phyloP scores from a whole-genome alignment of 2,797 vertebrate genomes.

The Danio tinwini region DNA sequence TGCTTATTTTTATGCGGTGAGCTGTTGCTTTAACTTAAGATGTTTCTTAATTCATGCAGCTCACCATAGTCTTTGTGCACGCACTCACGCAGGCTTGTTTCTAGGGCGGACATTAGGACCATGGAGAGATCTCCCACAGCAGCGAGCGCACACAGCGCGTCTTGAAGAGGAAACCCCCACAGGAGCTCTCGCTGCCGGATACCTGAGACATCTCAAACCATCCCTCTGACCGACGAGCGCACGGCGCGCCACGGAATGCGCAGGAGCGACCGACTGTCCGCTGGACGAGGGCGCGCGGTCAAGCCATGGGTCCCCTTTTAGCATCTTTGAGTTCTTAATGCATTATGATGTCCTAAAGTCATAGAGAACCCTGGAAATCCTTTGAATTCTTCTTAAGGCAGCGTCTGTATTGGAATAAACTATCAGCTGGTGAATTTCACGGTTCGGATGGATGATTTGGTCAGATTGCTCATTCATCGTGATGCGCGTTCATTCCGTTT shows the following conservation, averaged over 20 bases:
- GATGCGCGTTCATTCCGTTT: constrained; percentile 47
- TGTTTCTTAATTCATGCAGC: constrained; percentile 26
- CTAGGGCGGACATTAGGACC: constrained; percentile 50
- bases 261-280: constrained; percentile 39
- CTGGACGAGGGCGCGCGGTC: constrained; percentile 40
- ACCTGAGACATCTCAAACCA: constrained; percentile 55
- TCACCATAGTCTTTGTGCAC: constrained; percentile 5
- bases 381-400: constrained; percentile 2
- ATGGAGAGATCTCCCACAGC: constrained; percentile 44
- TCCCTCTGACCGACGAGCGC: constrained; percentile 47
- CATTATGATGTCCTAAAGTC: constrained; percentile 47
- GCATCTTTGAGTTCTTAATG: constrained; percentile 25
- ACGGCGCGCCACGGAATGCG: constrained; percentile 47
- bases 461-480: constrained; percentile 43
- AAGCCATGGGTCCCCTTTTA: constrained; percentile 39
- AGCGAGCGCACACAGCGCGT: constrained; percentile 40
- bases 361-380: constrained; percentile 18
- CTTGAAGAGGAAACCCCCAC: constrained; percentile 50
- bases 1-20: constrained; percentile 1
- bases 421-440: constrained; percentile 11
- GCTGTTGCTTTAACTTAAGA: constrained; percentile 38
- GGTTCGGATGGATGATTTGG: constrained; percentile 55
- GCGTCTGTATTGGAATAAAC: constrained; percentile 48
- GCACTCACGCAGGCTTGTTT: background rate
- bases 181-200: constrained; percentile 54